These are phyloP conservation scores for Brotogeris chrysoptera DNA, from an alignment of 2,797 vertebrate genomes.

Conservation along the genomic window DNA sequence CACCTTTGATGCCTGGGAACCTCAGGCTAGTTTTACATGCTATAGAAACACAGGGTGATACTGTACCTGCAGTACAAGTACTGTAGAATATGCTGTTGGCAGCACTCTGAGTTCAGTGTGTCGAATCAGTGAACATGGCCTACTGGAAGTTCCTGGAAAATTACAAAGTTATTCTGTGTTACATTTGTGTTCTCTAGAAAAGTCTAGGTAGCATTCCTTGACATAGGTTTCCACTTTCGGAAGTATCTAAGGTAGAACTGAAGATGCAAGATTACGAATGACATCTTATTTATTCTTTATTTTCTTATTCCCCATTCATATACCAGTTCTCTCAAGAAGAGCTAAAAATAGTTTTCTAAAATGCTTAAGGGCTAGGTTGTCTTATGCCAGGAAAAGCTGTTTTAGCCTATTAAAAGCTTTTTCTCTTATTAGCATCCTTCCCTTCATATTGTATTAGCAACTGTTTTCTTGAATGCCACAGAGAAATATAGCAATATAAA, in stretches of 20 bases:
- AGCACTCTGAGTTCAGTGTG: not conserved
- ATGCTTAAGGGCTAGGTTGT: not conserved
- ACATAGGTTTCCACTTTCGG: not conserved
- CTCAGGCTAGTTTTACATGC: not conserved
- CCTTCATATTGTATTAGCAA: constrained; percentile 70
- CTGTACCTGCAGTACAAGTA: not conserved
- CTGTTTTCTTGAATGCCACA: constrained; percentile 71
- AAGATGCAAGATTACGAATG: not conserved
- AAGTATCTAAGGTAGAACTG: not conserved
- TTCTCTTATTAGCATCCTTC: constrained; percentile 55
- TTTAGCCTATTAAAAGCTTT: constrained; percentile 43
- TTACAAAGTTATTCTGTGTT: not conserved
- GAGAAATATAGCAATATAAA: constrained; percentile 73
- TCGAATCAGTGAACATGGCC: not conserved
- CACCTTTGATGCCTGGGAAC: not conserved
- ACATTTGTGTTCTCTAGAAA: not conserved
- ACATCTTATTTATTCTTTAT: not conserved
- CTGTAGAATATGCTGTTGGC: not conserved
- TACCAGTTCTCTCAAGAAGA: not conserved
- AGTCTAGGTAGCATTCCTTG: not conserved
- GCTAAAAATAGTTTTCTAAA: constrained; percentile 14
- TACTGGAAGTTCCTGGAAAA: not conserved
- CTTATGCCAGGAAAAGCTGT: not conserved
- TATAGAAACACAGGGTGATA: not conserved
- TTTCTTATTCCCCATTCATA: not conserved